These are phyloP conservation scores for Anabacerthia variegaticeps DNA, from an alignment of 2,797 vertebrate genomes.

Conservation along the genomic window DNA sequence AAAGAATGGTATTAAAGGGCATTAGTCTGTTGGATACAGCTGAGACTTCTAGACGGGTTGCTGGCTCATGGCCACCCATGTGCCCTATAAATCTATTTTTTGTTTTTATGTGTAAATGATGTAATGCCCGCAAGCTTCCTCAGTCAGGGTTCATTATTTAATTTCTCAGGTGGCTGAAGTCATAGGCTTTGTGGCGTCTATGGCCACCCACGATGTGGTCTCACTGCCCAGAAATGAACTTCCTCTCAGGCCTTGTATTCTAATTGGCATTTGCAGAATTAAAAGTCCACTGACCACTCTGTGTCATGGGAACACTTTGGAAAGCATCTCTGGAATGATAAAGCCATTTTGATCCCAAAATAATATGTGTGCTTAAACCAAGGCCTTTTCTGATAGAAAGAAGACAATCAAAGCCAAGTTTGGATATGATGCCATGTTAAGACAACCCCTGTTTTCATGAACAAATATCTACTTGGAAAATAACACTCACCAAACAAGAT, in stretches of 20 bases:
- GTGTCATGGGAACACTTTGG: conserved; percentile 50
- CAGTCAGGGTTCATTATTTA: conserved; percentile 39
- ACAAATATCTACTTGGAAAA: background rate
- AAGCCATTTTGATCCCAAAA: conserved; percentile 19
- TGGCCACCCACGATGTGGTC: conserved; percentile 16
- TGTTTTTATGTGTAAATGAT: conserved; percentile 53
- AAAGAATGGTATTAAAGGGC: background rate
- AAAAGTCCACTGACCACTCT: conserved; percentile 20
- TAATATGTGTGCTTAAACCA: background rate
- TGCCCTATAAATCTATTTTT: conserved; percentile 47
- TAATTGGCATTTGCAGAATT: conserved; percentile 40
- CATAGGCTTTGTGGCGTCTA: conserved; percentile 3
- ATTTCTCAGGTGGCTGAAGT: conserved; percentile 65
- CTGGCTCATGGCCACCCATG: background rate
- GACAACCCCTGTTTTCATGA: background rate
- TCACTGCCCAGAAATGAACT: conserved; percentile 56
- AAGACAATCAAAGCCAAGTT: background rate
- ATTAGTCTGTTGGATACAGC: background rate
- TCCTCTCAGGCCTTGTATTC: conserved; percentile 32
- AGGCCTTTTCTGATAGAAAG: background rate
- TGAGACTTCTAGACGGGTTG: conserved; percentile 1
- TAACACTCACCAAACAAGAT: background rate
- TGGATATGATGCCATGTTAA: background rate
- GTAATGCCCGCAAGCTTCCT: conserved; percentile 17
- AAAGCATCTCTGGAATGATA: conserved; percentile 62